Base-by-base conservation (phyloP, 2,113 vertebrate species). In the Lycaon pictus region DNA sequence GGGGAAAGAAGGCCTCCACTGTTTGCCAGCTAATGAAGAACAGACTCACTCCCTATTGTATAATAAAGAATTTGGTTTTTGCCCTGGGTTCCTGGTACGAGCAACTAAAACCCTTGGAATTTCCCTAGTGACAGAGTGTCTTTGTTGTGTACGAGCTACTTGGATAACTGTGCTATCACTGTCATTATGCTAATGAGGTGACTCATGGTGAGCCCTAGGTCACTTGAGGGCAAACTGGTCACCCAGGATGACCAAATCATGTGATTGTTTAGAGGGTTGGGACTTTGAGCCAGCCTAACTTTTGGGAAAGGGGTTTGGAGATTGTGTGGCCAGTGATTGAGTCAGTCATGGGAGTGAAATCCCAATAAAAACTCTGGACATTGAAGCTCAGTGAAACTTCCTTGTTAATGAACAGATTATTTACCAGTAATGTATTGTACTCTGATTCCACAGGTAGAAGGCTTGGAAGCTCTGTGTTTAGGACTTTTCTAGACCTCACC, bases 11-110 rank as follows among this genome's bases (percentile, higher is more conserved):
- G 63, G 16, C n/a, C 29, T 37, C 32, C 62, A 29, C 11, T n/a
- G 2, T 82, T 32, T 69, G n/a, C 53, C 35, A 82, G 37, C 58
- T 87, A 43, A n/a, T 92, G 37, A 87, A 87, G n/a, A 67, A 60
- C 67, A 87, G 69, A 79, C 16, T 95, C 48, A 67, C 20, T 25
- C 15, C 8, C 11, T 95, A 29, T 82, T 72, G 55, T 84, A 48
- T 90, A 67, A 58, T 77, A 90, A 56, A 67, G 27, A 84, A 27
- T 90, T 76, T 83, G 27, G 55, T 83, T 90, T 90, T 89, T 88
- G 51, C 65, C 29, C 51, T 37, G 43, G 51, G 37, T 94, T 90
- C 87, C 55, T 90, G 23, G 17, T 72, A 63, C 55, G 27, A 89
- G 69, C 51, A 89, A 53, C 79, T 96, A 48, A 95, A 71, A 74